Conservation (phyloP, 2,888 invertebrate species). For the Penaeus monodon region DNA sequence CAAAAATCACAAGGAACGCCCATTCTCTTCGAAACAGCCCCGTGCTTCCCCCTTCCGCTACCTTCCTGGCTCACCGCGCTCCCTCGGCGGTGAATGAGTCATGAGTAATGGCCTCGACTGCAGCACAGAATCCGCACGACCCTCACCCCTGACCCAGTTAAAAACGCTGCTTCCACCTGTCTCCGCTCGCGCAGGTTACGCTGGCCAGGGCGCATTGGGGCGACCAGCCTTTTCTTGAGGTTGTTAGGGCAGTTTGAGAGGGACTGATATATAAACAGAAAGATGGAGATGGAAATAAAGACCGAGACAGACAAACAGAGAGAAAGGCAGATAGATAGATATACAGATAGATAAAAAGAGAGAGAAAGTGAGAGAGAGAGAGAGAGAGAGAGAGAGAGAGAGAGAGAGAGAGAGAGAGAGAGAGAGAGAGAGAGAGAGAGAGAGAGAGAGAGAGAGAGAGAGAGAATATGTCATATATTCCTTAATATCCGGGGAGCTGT, state of each 20-base stretch:
- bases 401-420: constrained; percentile 25
- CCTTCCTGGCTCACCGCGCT: background rate
- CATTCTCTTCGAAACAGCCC: background rate
- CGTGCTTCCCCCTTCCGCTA: background rate
- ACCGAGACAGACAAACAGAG: background rate
- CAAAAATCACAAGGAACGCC: too few species aligned
- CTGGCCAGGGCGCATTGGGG: too few species aligned
- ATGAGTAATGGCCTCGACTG: too few species aligned
- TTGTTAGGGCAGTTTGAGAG: too few species aligned
- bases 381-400: constrained; percentile 18
- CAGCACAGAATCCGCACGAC: too few species aligned
- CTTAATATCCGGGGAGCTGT: background rate
- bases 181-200: too few species aligned
- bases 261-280: too few species aligned
- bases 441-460: constrained; percentile 6
- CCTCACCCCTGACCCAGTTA: too few species aligned
- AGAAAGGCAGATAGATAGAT: background rate
- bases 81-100: background rate
- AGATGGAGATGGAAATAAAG: background rate
- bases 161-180: too few species aligned
- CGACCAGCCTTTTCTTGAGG: too few species aligned
- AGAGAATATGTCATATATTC: background rate
- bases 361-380: background rate
- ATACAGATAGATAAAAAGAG: background rate
- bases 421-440: constrained; percentile 20